A percentile compares a stretch with the other conserved stretches of the same genome.
Evolutionary conservation across 2,113 vertebrate species (phyloP).

Genomic region (Nansenia antarctica): DNA sequence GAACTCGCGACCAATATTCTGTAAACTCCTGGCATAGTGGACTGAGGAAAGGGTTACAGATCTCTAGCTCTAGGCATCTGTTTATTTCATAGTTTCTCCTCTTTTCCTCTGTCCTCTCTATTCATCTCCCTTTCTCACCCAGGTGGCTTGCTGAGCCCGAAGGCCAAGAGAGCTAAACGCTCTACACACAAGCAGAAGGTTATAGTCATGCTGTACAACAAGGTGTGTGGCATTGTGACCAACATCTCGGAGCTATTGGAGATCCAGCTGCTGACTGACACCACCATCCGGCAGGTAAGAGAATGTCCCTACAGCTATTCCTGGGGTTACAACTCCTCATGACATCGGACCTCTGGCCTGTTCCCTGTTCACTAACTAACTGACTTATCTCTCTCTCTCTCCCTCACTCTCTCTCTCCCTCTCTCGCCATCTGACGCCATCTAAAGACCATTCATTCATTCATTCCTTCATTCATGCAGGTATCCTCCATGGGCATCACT

Average conservation of each 20-base stretch:
- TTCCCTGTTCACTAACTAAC: no score
- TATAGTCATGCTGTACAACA: conserved; percentile 98
- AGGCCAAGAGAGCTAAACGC: conserved; percentile 95
- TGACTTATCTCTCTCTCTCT: background rate
- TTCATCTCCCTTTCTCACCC: conserved; percentile 22
- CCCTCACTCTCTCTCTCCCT: background rate
- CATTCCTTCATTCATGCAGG: no score
- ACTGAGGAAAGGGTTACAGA: background rate
- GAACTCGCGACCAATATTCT: background rate
- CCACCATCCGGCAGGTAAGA: conserved; percentile 96
- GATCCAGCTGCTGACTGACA: conserved; percentile 97
- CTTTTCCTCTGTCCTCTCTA: background rate
- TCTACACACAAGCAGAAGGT: conserved; percentile 97
- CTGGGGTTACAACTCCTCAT: background rate
- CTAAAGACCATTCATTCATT: no score
- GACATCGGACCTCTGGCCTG: background rate
- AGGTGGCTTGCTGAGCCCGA: conserved; percentile 94
- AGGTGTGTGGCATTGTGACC: conserved; percentile 96
- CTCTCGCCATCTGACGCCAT: background rate
- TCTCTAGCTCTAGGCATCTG: background rate
- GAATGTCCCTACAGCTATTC: background rate
- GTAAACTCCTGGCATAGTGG: background rate
- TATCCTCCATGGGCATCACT: conserved; percentile 99
- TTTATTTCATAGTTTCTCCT: background rate
- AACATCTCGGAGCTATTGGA: conserved; percentile 94